Evolutionary conservation across 92 coral and sea anemone species (phyloP), one percentile per base, ranked within the genome.

Genomic region (Palythoa grandiflora): DNA sequence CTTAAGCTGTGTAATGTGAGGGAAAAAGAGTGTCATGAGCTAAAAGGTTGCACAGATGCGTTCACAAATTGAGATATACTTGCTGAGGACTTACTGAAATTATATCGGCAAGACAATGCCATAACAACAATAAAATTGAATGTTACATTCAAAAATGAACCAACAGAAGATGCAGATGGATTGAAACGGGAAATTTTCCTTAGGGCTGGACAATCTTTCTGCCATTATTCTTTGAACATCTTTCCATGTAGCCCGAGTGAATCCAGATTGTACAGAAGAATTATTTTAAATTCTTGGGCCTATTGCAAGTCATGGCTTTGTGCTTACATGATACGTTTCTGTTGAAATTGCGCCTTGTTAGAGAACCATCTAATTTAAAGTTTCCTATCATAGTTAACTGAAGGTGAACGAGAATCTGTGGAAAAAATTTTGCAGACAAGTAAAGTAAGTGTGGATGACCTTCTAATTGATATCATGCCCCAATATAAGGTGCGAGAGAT

Each of bases 281-380:
- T 83, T 83, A 37, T 89, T 89, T 15, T 88, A 83, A 35, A 40
- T 83, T 60, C 91, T 89, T 3, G 28, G 88, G 28, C 65, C 70
- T 51, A 59, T 89, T 36, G 91, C 83, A 83, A 89, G 91, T 48
- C 91, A 83, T 89, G 91, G 91, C 8, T 89, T 59, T 63, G 88
- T 83, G 61, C 70, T 88, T 61, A 88, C 88, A 38, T 84, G 91
- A 3, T 80, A 55, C 87, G 73, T 89, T 52, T 78, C 88, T 9
- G 78, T 89, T 89, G 83, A 55, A 75, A 50, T 83, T 6, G 88
- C 84, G 60, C 91, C 35, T 73, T 83, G 71, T 66, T 71, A 15
- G 91, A 89, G 51, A 20, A 9, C 50, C 78, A 63, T 75, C 91
- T 83, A 8, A 75, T 81, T 35, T 59, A 83, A 28, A 80, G 87